A percentile compares a stretch with the other conserved stretches of the same genome.
Conservation (phyloP, 1,140 invertebrate genomes). For the Diprion similis region DNA sequence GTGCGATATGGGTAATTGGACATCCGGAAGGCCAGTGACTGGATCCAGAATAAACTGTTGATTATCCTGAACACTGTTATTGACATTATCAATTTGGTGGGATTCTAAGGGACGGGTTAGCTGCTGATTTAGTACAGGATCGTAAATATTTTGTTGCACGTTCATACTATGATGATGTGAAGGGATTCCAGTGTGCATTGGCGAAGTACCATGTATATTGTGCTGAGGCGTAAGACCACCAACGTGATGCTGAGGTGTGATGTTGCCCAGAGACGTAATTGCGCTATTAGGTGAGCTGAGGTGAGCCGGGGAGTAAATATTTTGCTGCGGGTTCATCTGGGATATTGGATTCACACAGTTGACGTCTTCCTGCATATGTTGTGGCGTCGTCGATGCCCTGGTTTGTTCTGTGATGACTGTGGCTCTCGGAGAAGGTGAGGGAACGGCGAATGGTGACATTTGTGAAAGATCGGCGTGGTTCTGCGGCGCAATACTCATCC, state of each 20-base stretch:
- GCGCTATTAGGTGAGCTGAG: slow-evolving; percentile 51
- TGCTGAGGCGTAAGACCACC: slow-evolving; percentile 45
- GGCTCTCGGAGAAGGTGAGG: slow-evolving; percentile 57
- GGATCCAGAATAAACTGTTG: slow-evolving; percentile 53
- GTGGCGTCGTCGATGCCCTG: slow-evolving; percentile 60
- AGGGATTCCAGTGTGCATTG: slow-evolving; percentile 37
- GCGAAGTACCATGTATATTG: slow-evolving; percentile 47
- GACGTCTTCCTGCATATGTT: slow-evolving; percentile 61
- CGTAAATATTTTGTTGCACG: slow-evolving; percentile 49
- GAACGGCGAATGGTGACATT: slow-evolving; percentile 57
- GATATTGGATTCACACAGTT: slow-evolving; percentile 62
- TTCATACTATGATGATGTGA: slow-evolving; percentile 49
- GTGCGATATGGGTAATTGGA: slow-evolving; percentile 49
- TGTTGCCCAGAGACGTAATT: slow-evolving; percentile 39
- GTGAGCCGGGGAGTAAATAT: slow-evolving; percentile 62
- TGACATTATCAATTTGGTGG: slow-evolving; percentile 44
- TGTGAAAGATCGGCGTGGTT: slow-evolving; percentile 62
- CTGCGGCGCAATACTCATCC: slow-evolving; percentile 59
- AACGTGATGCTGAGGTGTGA: slow-evolving; percentile 46
- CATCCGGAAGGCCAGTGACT: slow-evolving; percentile 49
- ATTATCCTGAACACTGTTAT: slow-evolving; percentile 41
- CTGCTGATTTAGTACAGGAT: slow-evolving; percentile 54
- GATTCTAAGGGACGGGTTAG: slow-evolving; percentile 43
- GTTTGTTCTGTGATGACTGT: slow-evolving; percentile 64
- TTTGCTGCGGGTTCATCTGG: slow-evolving; percentile 61